Percentiles rank a stretch among this genome's conserved stretches.
Evolutionary conservation across 2,797 vertebrate species (phyloP).

Genomic region (Rousettus madagascariensis): DNA sequence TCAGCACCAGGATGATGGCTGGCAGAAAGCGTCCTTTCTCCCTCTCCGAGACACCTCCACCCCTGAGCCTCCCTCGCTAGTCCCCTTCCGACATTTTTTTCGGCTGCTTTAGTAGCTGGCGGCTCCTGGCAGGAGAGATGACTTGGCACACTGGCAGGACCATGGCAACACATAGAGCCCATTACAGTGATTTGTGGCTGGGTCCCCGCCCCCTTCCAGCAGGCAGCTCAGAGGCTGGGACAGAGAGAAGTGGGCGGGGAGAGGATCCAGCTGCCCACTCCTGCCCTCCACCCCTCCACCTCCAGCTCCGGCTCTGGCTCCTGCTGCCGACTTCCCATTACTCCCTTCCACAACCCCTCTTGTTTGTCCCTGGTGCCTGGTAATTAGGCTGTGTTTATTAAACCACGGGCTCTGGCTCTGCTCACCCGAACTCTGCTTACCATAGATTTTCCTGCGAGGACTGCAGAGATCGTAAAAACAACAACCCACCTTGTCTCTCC

Average conservation of each 20-base stretch:
- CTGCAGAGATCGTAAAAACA: constrained; percentile 67
- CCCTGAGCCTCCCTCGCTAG: background rate
- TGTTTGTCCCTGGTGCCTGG: constrained; percentile 59
- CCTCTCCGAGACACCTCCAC: background rate
- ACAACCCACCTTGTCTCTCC: constrained; percentile 57
- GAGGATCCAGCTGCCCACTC: background rate
- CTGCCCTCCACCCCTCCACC: background rate
- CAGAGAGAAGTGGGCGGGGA: background rate
- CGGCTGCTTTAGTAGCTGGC: background rate
- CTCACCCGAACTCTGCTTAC: background rate
- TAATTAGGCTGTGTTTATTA: constrained; percentile 71
- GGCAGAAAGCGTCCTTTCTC: background rate
- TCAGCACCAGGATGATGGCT: background rate
- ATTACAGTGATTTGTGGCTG: background rate
- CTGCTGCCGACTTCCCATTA: background rate
- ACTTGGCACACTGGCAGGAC: background rate
- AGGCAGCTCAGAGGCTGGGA: background rate
- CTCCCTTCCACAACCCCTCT: background rate
- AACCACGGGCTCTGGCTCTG: background rate
- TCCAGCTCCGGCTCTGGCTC: background rate
- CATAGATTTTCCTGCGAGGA: constrained; percentile 13
- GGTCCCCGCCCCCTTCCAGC: background rate
- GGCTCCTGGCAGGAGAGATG: background rate
- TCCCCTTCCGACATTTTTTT: background rate
- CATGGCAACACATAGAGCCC: background rate